Percentiles rank a stretch among this genome's conserved stretches.
phyloP scores from a whole-genome alignment of 1,140 invertebrate genomes.

The Littorina saxatilis region DNA sequence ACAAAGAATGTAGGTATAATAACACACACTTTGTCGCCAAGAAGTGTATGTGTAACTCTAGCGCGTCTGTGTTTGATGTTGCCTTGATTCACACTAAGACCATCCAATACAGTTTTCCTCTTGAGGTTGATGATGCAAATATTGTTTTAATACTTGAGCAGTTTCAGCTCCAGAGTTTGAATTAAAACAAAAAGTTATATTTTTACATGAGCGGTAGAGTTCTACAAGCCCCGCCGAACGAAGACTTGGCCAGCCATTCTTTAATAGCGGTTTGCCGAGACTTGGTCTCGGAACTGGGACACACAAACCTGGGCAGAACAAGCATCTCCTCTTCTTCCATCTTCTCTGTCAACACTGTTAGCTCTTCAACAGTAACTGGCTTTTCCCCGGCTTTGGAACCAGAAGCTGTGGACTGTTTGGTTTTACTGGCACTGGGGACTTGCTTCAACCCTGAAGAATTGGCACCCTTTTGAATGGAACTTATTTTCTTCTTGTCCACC shows the following conservation, averaged over 20 bases:
- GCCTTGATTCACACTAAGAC: too few species aligned
- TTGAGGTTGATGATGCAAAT: too few species aligned
- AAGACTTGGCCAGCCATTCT: constrained; percentile 42
- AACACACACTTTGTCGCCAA: too few species aligned
- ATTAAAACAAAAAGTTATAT: too few species aligned
- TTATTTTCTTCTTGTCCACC: neutral
- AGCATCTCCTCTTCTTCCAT: constrained; percentile 20
- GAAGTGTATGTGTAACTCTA: too few species aligned
- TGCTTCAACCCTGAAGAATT: neutral
- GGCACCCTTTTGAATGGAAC: neutral
- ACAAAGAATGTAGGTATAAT: too few species aligned
- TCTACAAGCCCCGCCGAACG: constrained; percentile 35
- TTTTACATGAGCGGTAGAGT: constrained; percentile 35
- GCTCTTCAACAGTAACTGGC: neutral
- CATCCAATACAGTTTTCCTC: too few species aligned
- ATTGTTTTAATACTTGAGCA: too few species aligned
- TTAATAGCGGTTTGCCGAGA: constrained; percentile 43
- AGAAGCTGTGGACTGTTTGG: neutral
- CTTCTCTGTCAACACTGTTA: neutral
- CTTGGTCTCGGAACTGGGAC: constrained; percentile 49
- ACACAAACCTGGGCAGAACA: constrained; percentile 33
- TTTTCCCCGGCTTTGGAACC: neutral
- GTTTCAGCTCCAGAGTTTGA: too few species aligned
- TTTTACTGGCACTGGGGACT: neutral
- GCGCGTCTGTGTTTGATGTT: too few species aligned